Percentiles rank a stretch among this genome's conserved stretches.
Evolutionary conservation across 2,888 invertebrate genomes (phyloP).

Genomic region (Habrosyne pyritoides): DNA sequence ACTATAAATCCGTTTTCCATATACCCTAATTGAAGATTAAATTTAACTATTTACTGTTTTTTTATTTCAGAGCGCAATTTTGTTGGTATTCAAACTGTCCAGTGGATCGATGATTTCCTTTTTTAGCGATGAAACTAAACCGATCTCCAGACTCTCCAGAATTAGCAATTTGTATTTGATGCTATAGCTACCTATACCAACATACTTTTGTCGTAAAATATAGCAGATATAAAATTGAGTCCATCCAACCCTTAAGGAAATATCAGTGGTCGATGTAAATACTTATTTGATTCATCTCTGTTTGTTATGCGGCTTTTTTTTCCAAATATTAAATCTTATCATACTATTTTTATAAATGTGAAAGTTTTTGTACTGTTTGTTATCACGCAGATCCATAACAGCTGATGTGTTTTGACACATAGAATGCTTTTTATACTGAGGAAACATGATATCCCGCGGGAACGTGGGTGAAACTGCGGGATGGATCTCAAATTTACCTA

Average conservation of each 20-base stretch:
- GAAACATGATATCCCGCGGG: too few species aligned
- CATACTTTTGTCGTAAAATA: constrained; percentile 8
- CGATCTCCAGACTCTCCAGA: constrained; percentile 1
- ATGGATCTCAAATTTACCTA: too few species aligned
- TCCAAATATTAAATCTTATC: too few species aligned
- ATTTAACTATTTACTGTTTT: not conserved
- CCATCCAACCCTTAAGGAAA: not conserved
- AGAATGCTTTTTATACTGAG: too few species aligned
- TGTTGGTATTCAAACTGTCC: not conserved
- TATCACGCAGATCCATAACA: too few species aligned
- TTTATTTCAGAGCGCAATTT: not conserved
- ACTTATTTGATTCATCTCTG: not conserved
- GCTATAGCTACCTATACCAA: not conserved
- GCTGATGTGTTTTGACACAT: too few species aligned
- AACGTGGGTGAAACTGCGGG: too few species aligned
- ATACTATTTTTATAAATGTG: too few species aligned
- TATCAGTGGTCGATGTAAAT: not conserved
- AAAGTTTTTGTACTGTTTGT: too few species aligned
- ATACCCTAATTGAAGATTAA: too few species aligned
- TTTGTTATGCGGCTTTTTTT: too few species aligned
- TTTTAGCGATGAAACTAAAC: constrained; percentile 7
- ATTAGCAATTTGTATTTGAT: constrained; percentile 7
- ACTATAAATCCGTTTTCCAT: too few species aligned
- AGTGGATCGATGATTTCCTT: constrained; percentile 1
- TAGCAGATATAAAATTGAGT: not conserved